A percentile compares a stretch with the other conserved stretches of the same genome.
Evolutionary conservation across 2,113 vertebrate species (phyloP).

Genomic region (Anolis carolinensis): DNA sequence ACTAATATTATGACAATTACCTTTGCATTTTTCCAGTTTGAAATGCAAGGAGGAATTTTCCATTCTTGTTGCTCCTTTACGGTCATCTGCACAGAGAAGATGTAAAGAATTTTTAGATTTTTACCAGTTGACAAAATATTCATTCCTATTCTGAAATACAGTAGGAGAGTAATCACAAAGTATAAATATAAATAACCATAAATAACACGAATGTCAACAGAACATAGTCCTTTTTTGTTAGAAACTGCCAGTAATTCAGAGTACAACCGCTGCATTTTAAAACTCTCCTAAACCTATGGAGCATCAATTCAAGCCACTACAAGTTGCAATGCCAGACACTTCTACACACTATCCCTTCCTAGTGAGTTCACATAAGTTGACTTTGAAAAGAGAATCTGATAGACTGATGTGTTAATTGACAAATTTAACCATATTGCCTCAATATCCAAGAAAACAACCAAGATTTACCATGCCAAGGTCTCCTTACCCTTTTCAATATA

Average conservation of each 20-base stretch:
- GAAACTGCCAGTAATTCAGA: background rate
- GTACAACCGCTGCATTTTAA: background rate
- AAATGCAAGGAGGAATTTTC: slow-evolving; percentile 99
- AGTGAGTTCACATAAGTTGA: background rate
- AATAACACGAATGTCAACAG: slow-evolving; percentile 6
- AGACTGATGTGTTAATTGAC: background rate
- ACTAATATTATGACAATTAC: slow-evolving; percentile 73
- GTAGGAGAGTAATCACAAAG: slow-evolving; percentile 13
- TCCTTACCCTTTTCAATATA: background rate
- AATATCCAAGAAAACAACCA: background rate
- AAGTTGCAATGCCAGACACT: background rate
- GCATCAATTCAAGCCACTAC: background rate
- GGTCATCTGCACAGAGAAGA: slow-evolving; percentile 86
- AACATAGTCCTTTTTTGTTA: background rate
- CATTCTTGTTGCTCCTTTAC: slow-evolving; percentile 99
- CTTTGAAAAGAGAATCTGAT: background rate
- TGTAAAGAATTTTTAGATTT: slow-evolving; percentile 40
- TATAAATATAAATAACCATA: background rate
- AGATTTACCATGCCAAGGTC: background rate
- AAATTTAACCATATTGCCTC: background rate
- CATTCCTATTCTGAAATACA: slow-evolving; percentile 31
- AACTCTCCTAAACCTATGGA: background rate
- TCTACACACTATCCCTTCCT: background rate
- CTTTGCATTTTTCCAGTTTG: slow-evolving; percentile 99
- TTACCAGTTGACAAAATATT: slow-evolving; percentile 25